phyloP scores from a whole-genome alignment of 2,113 vertebrate genomes.

The Oreochromis niloticus region DNA sequence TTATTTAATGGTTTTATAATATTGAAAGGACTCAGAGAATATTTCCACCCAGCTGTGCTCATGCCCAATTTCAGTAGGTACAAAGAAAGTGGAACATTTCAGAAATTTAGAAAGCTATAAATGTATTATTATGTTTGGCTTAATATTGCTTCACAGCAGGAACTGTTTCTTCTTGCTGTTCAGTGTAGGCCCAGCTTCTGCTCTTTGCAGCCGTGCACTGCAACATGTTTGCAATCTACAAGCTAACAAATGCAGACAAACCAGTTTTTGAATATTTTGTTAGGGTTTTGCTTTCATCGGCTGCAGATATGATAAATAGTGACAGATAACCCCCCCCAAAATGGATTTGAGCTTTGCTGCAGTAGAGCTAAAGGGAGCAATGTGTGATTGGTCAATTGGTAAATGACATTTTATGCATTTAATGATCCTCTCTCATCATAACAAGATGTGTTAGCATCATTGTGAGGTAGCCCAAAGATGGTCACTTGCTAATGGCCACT shows the following conservation, averaged over 20 bases:
- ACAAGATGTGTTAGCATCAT: background rate
- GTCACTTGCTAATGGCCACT: background rate
- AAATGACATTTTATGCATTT: background rate
- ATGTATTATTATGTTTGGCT: background rate
- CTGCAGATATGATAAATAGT: background rate
- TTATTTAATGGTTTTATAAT: conserved; percentile 14
- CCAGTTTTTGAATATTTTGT: background rate
- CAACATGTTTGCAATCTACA: background rate
- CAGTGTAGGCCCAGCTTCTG: background rate
- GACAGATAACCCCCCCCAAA: background rate
- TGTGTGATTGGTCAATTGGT: background rate
- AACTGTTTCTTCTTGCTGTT: background rate
- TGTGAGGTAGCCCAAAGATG: background rate
- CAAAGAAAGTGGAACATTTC: background rate
- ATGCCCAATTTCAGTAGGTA: background rate
- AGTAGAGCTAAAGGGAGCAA: background rate
- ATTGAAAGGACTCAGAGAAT: background rate
- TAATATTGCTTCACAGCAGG: background rate
- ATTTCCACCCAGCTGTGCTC: background rate
- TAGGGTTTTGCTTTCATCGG: background rate
- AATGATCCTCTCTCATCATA: background rate
- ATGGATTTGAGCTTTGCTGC: background rate
- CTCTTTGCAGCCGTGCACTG: background rate
- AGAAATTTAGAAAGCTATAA: background rate
- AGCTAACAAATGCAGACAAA: background rate